Base-by-base conservation (phyloP, 2,888 invertebrate species). In the Lasioglossum morio region DNA sequence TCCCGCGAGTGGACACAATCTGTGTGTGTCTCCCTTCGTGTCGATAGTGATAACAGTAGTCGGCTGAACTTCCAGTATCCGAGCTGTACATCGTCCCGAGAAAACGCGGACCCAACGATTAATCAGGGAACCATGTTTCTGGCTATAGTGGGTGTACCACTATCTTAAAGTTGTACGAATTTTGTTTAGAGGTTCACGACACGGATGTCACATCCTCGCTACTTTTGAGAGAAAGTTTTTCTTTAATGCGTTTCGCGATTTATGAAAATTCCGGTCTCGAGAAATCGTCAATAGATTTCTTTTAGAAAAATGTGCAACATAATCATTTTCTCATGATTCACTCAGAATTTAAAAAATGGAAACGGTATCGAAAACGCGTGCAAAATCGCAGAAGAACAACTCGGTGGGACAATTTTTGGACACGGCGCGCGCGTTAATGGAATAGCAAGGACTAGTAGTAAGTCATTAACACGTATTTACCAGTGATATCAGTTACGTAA, bases 381-480 rank as follows among this genome's bases (percentile, higher is more conserved):
- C 0, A 60, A 60, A 30, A 30, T 63, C 30, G 60, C 60, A 5
- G 16, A 14, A 63, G 5, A n/a, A 63, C 14, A 14, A 5, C 14
- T 14, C 19, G 27, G 27, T 5, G 66, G 30, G 34, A 34, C 34
- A 23, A 23, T 69, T 10, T 69, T 37, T 37, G 69, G 12, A 0
- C 2, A 23, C 23, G 8, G 1, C 66, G 66, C 19, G 66, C 8
- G 66, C 30, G 66, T 19, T 34, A 66, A 66, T 30, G 30, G 66
- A 66, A 66, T 66, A 66, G 30, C 66, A 8, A 34, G 30, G 34
- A 69, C 23, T 37, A 69, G 23, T 37, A 8, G 23, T 37, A 69
- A 69, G 37, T 70, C 60, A 79, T 74, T 79, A 82, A 70, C 69
- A 53, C 69, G 69, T 69, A 69, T 37, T 69, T 37, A 66, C 30